Evolutionary conservation across 2,797 vertebrate genomes (phyloP).

Genomic region (Lagothrix lagotricha): DNA sequence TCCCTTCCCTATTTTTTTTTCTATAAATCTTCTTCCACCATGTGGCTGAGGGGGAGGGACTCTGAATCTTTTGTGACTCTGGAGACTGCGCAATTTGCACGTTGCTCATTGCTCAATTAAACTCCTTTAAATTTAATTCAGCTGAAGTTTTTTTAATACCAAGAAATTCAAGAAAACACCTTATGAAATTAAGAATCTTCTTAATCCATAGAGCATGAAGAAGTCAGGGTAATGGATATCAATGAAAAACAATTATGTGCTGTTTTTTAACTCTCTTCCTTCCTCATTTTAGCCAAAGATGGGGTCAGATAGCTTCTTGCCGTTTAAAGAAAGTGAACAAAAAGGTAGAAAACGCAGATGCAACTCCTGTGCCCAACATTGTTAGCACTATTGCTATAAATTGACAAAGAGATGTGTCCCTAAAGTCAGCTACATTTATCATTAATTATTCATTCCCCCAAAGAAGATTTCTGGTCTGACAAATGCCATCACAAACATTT

Average conservation of each 20-base stretch:
- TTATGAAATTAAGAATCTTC: neutral
- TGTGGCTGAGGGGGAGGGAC: too few species aligned
- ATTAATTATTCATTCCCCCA: neutral
- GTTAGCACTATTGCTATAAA: neutral
- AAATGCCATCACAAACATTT: neutral
- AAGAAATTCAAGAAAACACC: neutral
- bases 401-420: neutral
- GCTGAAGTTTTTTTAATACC: too few species aligned
- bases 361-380: accelerated
- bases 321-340: neutral
- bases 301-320: neutral
- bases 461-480: neutral
- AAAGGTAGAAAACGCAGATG: neutral
- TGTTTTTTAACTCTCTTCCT: neutral
- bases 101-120: too few species aligned
- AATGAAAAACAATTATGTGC: neutral
- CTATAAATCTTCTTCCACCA: too few species aligned
- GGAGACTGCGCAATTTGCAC: too few species aligned
- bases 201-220: neutral
- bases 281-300: neutral
- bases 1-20: too few species aligned
- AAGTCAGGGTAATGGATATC: neutral
- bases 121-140: too few species aligned
- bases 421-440: neutral
- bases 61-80: too few species aligned